These are phyloP conservation scores for Heterohyrax brucei DNA, from an alignment of 2,797 vertebrate genomes.

Conservation along the genomic window DNA sequence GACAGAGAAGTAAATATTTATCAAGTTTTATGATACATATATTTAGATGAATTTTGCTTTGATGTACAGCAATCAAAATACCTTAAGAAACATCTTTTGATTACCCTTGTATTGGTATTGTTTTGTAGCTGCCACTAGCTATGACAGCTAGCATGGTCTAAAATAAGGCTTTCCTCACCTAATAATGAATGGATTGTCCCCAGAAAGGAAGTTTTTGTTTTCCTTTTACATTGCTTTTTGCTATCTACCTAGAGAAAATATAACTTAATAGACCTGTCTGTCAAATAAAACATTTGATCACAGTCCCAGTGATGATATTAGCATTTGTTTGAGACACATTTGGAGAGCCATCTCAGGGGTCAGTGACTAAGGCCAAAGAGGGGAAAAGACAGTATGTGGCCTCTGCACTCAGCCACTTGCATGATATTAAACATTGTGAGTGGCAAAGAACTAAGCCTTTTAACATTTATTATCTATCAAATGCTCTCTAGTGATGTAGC, in stretches of 20 bases:
- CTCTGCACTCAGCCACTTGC: neutral
- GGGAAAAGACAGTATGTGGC: conserved; percentile 44
- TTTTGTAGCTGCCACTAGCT: neutral
- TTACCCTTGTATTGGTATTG: accelerated
- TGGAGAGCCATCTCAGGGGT: conserved; percentile 58
- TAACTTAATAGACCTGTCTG: conserved; percentile 35
- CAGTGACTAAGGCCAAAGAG: conserved; percentile 47
- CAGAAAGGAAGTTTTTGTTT: neutral
- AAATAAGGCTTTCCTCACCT: neutral
- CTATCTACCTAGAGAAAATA: conserved; percentile 48
- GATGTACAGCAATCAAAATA: conserved; percentile 6
- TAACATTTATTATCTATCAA: conserved; percentile 54
- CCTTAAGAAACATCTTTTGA: neutral
- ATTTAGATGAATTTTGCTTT: conserved; percentile 50
- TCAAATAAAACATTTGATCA: conserved; percentile 67
- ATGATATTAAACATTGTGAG: conserved; percentile 51
- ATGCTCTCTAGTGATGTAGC: neutral
- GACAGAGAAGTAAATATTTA: neutral
- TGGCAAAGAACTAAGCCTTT: conserved; percentile 40
- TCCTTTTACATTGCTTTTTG: conserved; percentile 46
- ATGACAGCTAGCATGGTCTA: neutral
- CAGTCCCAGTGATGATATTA: conserved; percentile 59
- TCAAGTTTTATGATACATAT: neutral
- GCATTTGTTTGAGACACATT: conserved; percentile 55
- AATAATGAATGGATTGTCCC: neutral